phyloP scores from a whole-genome alignment of 2,888 invertebrate species.

The Sipunculus nudus region DNA sequence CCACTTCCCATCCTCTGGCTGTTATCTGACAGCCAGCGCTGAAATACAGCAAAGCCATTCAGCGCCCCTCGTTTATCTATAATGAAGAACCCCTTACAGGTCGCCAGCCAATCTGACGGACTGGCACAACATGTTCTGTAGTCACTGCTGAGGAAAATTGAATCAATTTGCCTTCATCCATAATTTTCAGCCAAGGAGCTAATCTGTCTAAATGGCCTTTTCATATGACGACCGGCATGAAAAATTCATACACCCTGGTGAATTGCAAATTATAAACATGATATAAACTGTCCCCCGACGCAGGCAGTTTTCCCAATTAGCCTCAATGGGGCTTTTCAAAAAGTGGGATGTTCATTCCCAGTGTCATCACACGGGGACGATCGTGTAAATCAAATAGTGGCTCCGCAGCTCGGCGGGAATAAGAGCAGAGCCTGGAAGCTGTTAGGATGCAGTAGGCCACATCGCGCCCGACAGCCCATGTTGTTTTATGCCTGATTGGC shows the following conservation, averaged over 20 bases:
- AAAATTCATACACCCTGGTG: not conserved
- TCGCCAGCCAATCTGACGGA: not conserved
- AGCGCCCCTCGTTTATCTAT: constrained; percentile 9
- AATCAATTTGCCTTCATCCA: constrained; percentile 6
- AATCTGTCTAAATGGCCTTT: constrained; percentile 1
- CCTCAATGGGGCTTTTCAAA: not conserved
- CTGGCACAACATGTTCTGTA: not conserved
- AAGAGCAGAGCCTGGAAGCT: no score
- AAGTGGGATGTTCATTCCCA: not conserved
- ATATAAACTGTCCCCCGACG: not conserved
- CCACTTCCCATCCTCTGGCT: no score
- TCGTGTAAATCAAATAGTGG: not conserved
- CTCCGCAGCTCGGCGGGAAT: no score
- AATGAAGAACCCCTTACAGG: constrained; percentile 9
- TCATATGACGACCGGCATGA: constrained; percentile 3
- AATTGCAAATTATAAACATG: constrained; percentile 3
- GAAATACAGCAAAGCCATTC: no score
- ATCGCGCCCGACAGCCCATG: no score
- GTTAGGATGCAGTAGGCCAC: no score
- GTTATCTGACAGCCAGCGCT: no score
- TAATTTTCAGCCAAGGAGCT: constrained; percentile 3
- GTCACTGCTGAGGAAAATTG: constrained; percentile 10
- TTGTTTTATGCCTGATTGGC: no score
- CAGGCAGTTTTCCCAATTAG: not conserved
- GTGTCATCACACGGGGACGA: not conserved